These are phyloP conservation scores for Odontamblyopus lacepedii DNA, from an alignment of 2,797 vertebrate genomes.

Conservation along the genomic window DNA sequence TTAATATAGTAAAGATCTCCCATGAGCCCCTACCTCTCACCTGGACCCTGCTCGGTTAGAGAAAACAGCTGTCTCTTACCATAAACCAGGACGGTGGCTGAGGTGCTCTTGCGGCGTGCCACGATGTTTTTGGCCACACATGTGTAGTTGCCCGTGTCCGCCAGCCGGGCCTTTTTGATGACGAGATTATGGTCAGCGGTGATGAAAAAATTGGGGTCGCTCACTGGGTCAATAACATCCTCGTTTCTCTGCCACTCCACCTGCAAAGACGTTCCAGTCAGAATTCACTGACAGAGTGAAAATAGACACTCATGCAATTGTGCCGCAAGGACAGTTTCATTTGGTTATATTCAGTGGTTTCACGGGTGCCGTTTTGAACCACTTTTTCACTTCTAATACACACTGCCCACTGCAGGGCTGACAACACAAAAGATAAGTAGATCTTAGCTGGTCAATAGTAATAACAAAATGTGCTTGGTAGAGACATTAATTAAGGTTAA, in stretches of 20 bases:
- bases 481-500: not conserved
- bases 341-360: conserved; percentile 1
- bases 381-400: not conserved
- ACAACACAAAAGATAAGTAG: not conserved
- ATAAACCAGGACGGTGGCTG: conserved; percentile 90
- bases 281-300: conserved; percentile 20
- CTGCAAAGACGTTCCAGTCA: conserved; percentile 73
- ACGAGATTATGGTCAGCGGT: conserved; percentile 93
- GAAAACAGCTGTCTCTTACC: conserved; percentile 76
- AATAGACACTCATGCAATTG: not conserved
- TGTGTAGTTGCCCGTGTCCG: conserved; percentile 97
- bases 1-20: conserved; percentile 10
- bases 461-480: not conserved
- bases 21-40: conserved; percentile 13
- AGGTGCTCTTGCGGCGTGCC: conserved; percentile 90
- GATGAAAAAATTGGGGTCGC: conserved; percentile 93
- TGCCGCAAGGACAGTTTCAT: not conserved
- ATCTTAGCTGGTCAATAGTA: not conserved
- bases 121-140: conserved; percentile 99
- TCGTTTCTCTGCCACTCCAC: conserved; percentile 98
- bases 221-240: conserved; percentile 88
- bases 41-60: conserved; percentile 19
- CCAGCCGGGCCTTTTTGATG: conserved; percentile 93
- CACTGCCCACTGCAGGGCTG: not conserved
- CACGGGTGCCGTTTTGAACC: not conserved